These are phyloP conservation scores for Gymnoscopelus braueri DNA, from an alignment of 2,797 vertebrate genomes.

Conservation along the genomic window DNA sequence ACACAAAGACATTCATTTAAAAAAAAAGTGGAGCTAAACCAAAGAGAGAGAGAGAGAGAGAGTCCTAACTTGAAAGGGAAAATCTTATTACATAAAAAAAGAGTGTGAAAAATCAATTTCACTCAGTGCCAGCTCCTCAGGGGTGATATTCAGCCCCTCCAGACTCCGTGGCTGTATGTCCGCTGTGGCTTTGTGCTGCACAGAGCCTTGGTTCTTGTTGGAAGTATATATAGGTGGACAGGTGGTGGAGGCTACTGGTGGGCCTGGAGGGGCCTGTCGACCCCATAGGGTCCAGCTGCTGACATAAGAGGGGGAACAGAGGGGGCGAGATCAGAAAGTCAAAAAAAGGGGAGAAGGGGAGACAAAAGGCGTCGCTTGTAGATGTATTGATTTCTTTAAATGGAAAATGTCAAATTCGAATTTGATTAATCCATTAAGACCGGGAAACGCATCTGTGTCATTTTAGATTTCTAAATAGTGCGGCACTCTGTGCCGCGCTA, in stretches of 20 bases:
- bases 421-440: too few species aligned
- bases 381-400: too few species aligned
- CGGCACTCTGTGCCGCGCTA: too few species aligned
- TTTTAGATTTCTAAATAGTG: too few species aligned
- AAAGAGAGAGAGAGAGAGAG: conserved; percentile 8
- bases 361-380: conserved; percentile 37
- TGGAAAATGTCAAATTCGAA: too few species aligned
- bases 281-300: conserved; percentile 65
- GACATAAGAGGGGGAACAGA: conserved; percentile 24
- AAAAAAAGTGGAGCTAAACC: too few species aligned
- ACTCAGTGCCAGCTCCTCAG: conserved; percentile 21
- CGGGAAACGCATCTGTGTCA: too few species aligned
- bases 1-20: too few species aligned
- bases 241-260: conserved; percentile 69
- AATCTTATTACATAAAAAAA: conserved; percentile 13
- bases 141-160: conserved; percentile 49
- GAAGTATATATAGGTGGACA: conserved; percentile 58
- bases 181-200: conserved; percentile 65
- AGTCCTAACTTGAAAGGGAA: conserved; percentile 13
- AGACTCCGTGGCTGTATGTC: conserved; percentile 56
- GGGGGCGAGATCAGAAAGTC: background rate
- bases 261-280: conserved; percentile 68
- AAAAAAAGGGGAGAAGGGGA: background rate
- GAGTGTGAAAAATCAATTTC: conserved; percentile 57
- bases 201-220: conserved; percentile 58